phyloP scores from a whole-genome alignment of 2,113 vertebrate genomes.

The Pelecanoides urinatrix region DNA sequence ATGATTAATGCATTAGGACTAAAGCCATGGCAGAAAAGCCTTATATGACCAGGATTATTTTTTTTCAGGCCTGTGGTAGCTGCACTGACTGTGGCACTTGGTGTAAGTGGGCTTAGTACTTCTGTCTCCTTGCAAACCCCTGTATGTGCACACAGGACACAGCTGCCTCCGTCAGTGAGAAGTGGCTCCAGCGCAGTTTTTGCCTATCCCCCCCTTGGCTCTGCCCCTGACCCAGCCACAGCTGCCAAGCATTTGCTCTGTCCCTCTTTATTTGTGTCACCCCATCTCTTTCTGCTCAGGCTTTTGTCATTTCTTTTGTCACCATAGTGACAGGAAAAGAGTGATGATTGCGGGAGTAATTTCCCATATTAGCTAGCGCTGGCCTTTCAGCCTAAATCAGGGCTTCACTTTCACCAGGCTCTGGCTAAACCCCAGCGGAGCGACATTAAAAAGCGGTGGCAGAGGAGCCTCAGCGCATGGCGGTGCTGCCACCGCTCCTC shows the following conservation, averaged over 20 bases:
- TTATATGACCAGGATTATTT: accelerated
- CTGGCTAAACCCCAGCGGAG: not conserved
- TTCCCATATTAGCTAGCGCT: slow-evolving; percentile 2
- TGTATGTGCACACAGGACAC: not conserved
- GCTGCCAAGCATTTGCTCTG: not conserved
- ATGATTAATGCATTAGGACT: not conserved
- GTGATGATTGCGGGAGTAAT: slow-evolving; percentile 53
- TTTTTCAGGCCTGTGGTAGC: not conserved
- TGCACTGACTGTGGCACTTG: not conserved
- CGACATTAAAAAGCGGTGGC: accelerated
- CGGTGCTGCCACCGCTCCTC: accelerated
- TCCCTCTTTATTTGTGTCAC: not conserved
- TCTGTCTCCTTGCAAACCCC: not conserved
- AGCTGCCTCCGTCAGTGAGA: accelerated
- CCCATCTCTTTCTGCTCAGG: not conserved
- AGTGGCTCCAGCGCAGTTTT: not conserved
- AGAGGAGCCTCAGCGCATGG: accelerated
- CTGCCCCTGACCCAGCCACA: accelerated
- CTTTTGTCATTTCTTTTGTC: slow-evolving; percentile 52
- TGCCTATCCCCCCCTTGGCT: not conserved
- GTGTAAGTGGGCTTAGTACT: accelerated
- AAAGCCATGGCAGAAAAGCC: not conserved
- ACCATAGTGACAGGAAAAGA: slow-evolving; percentile 45
- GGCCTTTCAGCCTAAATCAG: slow-evolving; percentile 28
- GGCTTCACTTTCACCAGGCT: not conserved